Conservation (phyloP, 1,140 invertebrate species). For the Bombus huntii region DNA sequence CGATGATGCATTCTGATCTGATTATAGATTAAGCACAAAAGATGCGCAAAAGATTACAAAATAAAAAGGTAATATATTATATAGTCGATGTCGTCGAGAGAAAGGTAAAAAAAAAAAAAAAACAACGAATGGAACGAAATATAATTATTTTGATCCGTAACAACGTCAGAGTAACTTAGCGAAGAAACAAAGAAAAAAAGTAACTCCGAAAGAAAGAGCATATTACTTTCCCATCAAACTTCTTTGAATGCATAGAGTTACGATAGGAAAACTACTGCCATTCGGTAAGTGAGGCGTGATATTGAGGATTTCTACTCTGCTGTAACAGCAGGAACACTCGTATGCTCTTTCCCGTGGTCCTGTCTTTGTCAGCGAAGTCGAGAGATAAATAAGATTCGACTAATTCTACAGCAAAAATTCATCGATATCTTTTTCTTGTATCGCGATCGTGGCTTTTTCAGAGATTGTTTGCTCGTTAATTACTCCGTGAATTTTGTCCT, state of each 20-base stretch:
- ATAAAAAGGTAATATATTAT: neutral
- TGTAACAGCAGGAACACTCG: conserved; percentile 54
- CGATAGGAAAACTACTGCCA: conserved; percentile 52
- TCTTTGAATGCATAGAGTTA: conserved; percentile 11
- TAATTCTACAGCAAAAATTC: neutral
- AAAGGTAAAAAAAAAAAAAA: neutral
- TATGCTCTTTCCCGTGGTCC: conserved; percentile 17
- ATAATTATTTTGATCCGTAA: neutral
- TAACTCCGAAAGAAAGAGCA: neutral
- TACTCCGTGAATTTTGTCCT: neutral
- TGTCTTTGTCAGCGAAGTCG: conserved; percentile 47
- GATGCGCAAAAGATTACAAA: neutral
- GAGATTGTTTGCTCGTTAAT: neutral
- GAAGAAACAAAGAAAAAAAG: too few relatives aligned
- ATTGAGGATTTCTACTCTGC: conserved; percentile 61
- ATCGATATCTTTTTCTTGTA: neutral
- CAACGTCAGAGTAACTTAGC: neutral
- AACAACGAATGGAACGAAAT: neutral
- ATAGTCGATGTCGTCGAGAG: neutral
- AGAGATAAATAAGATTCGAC: neutral
- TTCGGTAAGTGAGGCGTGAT: conserved; percentile 55
- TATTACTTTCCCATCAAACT: conserved; percentile 24
- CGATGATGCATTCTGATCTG: neutral
- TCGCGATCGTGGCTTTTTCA: neutral
- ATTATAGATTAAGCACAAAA: neutral